These are phyloP conservation scores for Suncus etruscus DNA, from an alignment of 2,113 vertebrate genomes.

Conservation along the genomic window DNA sequence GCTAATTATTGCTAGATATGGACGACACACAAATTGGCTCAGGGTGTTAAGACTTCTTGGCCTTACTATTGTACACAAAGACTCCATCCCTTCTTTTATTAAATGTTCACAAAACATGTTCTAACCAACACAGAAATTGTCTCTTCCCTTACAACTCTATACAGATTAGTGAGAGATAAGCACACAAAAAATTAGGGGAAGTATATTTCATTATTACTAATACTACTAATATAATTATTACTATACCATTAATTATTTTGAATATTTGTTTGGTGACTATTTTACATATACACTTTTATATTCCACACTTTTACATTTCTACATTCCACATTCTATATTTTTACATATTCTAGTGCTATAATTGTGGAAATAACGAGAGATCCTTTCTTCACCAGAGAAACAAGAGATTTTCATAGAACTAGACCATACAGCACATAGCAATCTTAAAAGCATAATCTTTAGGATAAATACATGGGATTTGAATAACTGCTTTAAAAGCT, in stretches of 20 bases:
- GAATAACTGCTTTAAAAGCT: neutral
- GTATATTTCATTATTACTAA: neutral
- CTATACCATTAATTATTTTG: neutral
- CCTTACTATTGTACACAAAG: neutral
- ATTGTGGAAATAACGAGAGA: neutral
- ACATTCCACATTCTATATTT: neutral
- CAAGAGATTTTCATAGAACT: too few species aligned
- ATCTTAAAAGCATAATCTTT: neutral
- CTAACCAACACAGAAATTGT: neutral
- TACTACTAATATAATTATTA: too few species aligned
- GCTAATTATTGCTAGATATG: neutral
- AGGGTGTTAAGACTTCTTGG: neutral
- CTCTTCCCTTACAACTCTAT: neutral
- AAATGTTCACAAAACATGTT: neutral
- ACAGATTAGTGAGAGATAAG: neutral
- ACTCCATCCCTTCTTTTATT: neutral
- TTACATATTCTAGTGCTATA: neutral
- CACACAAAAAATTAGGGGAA: neutral
- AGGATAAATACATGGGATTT: neutral
- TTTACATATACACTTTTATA: neutral
- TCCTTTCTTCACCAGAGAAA: neutral
- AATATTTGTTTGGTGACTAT: neutral
- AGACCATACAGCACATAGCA: neutral
- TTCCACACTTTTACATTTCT: too few species aligned
- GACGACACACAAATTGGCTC: neutral